A percentile compares a stretch with the other conserved stretches of the same genome.
Evolutionary conservation across 2,888 invertebrate genomes (phyloP).

Genomic region (Mechanitis mazaeus): DNA sequence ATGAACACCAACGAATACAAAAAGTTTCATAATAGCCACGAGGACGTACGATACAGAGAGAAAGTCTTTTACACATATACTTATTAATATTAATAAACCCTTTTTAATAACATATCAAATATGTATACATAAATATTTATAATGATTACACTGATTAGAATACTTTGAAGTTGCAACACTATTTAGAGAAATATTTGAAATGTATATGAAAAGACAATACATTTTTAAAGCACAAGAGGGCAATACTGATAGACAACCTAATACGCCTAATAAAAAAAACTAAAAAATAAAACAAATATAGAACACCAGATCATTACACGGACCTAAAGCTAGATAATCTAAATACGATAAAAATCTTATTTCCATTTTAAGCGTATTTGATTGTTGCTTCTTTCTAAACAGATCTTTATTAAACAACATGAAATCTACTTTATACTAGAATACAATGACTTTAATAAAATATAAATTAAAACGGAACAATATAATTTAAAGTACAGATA

Average conservation of each 20-base stretch:
- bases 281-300: not conserved
- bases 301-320: not conserved
- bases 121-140: no score
- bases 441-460: not conserved
- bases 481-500: not conserved
- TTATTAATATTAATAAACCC: no score
- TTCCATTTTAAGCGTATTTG: slow-evolving; percentile 3
- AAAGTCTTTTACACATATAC: no score
- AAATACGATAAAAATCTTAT: not conserved
- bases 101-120: no score
- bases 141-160: no score
- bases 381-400: not conserved
- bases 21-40: slow-evolving; percentile 8
- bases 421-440: not conserved
- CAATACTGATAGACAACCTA: not conserved
- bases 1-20: slow-evolving; percentile 18
- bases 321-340: not conserved
- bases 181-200: not conserved
- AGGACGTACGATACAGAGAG: no score
- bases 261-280: not conserved
- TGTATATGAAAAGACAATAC: not conserved
- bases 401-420: no score
- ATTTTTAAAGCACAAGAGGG: slow-evolving; percentile 1
- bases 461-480: not conserved
- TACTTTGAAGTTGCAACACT: no score